Conservation (phyloP, 2,888 invertebrate species). For the Drosophila incognita region DNA sequence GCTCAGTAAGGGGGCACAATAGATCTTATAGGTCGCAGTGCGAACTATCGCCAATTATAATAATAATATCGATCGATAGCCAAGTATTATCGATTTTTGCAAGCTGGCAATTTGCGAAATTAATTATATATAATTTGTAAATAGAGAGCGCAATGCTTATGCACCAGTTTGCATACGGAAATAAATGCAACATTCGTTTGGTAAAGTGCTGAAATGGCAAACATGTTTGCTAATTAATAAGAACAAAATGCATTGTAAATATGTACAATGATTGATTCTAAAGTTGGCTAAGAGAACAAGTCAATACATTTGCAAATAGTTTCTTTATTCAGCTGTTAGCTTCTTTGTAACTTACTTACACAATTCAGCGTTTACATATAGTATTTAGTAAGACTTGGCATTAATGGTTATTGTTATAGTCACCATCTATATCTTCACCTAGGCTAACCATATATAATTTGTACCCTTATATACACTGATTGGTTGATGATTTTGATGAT, state of each 20-base stretch:
- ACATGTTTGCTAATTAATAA: conserved; percentile 7
- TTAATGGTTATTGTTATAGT: not conserved
- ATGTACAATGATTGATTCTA: not conserved
- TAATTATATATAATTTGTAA: not conserved
- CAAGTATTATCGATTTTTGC: not conserved
- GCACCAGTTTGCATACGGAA: conserved; percentile 5
- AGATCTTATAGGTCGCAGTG: no score
- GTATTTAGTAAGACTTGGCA: no score
- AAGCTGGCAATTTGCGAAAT: not conserved
- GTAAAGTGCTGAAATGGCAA: not conserved
- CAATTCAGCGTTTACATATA: not conserved
- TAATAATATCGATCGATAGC: not conserved
- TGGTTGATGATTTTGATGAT: no score
- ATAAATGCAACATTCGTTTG: not conserved
- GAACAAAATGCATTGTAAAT: not conserved
- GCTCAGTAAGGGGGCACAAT: no score
- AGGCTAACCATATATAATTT: no score
- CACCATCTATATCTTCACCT: no score
- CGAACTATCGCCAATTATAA: no score
- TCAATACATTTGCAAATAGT: not conserved
- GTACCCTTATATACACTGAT: no score
- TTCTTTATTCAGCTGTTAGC: conserved; percentile 1
- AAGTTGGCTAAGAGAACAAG: not conserved
- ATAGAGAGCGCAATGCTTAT: not conserved
- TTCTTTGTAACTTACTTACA: no score